These are phyloP conservation scores for Spilarctia lutea DNA, from an alignment of 2,888 invertebrate genomes.

Conservation along the genomic window DNA sequence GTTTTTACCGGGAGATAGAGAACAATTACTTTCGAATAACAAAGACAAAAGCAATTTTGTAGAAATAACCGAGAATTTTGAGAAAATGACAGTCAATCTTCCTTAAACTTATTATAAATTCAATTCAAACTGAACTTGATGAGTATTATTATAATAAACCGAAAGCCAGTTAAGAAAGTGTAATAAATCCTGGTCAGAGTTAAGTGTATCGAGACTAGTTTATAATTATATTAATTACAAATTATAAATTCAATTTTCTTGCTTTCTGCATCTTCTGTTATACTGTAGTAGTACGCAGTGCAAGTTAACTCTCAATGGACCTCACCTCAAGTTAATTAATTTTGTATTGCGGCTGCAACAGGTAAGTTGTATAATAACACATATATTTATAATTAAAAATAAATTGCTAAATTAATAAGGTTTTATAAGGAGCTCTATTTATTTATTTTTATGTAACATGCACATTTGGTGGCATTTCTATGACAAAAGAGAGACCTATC, in stretches of 20 bases:
- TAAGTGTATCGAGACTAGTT: neutral
- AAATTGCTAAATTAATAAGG: no score
- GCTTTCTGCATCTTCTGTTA: neutral
- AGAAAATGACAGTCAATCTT: constrained; percentile 1
- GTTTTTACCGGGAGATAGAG: neutral
- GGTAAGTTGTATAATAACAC: no score
- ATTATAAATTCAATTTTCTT: neutral
- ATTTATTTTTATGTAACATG: no score
- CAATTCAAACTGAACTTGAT: neutral
- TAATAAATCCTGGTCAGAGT: neutral
- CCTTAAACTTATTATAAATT: neutral
- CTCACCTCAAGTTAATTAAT: neutral
- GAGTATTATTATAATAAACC: neutral
- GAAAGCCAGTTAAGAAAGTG: neutral
- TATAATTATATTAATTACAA: neutral
- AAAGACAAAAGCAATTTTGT: neutral
- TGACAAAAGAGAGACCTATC: no score
- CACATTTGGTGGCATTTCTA: no score
- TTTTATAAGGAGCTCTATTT: no score
- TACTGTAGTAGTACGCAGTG: neutral
- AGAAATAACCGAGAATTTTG: neutral
- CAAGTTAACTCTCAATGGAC: neutral
- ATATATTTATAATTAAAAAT: no score
- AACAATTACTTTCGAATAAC: neutral
- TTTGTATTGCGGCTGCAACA: neutral